These are phyloP conservation scores for Xenops minutus DNA, from an alignment of 2,797 vertebrate species.

Conservation along the genomic window DNA sequence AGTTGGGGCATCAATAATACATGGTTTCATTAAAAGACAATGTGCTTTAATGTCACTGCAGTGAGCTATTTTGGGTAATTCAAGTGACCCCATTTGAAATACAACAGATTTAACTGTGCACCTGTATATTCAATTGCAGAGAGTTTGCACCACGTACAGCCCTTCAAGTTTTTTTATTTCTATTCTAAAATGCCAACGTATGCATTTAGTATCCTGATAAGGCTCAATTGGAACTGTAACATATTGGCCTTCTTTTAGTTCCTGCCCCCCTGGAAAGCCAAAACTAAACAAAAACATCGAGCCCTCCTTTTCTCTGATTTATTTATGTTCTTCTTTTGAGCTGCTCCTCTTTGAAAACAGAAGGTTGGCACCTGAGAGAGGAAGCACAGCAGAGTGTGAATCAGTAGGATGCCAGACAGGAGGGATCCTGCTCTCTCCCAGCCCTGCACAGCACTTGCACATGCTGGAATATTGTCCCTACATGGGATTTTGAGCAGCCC, in stretches of 20 bases:
- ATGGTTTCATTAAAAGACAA: constrained; percentile 29
- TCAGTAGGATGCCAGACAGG: constrained; percentile 11
- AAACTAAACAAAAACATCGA: not conserved
- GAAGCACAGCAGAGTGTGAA: not conserved
- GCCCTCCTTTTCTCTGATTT: not conserved
- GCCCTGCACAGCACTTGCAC: not conserved
- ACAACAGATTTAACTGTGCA: not conserved
- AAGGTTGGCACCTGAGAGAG: constrained; percentile 47
- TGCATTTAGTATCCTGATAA: not conserved
- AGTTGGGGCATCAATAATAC: not conserved
- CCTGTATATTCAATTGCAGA: not conserved
- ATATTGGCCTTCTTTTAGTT: constrained; percentile 1
- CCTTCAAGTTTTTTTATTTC: not conserved
- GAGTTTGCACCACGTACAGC: not conserved
- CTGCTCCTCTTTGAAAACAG: constrained; percentile 18
- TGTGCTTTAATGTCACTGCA: constrained; percentile 21
- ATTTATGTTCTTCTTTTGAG: not conserved
- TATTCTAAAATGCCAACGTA: not conserved
- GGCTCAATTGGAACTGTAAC: not conserved
- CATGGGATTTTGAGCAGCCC: not conserved
- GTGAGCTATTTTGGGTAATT: constrained; percentile 6
- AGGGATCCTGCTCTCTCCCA: not conserved
- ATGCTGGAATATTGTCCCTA: not conserved
- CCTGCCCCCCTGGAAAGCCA: constrained; percentile 13
- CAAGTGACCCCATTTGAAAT: not conserved